These are phyloP conservation scores for Drepanosiphum platanoidis DNA, from an alignment of 2,888 invertebrate species.

Conservation along the genomic window DNA sequence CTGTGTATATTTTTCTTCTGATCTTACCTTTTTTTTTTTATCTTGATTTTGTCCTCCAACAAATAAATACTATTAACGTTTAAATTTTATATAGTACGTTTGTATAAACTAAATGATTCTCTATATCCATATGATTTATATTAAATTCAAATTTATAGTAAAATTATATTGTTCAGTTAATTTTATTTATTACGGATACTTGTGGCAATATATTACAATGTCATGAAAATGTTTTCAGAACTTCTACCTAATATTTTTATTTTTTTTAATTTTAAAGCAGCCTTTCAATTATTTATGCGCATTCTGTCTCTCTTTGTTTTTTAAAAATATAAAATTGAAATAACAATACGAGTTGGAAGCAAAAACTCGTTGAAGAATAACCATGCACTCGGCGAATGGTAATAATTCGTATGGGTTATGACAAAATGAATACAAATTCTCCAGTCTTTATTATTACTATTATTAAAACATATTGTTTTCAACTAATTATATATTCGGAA, in stretches of 20 bases:
- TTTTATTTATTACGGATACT: no score
- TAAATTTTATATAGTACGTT: no score
- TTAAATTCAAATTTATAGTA: background rate
- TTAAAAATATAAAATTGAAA: conserved; percentile 6
- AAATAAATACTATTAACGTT: no score
- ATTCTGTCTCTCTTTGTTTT: background rate
- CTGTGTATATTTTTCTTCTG: no score
- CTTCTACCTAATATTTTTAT: background rate
- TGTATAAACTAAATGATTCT: no score
- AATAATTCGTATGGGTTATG: conserved; percentile 20
- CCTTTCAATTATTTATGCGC: conserved; percentile 15
- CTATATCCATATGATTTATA: no score
- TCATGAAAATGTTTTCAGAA: background rate
- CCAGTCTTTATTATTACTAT: conserved; percentile 6
- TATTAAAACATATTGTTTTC: conserved; percentile 23
- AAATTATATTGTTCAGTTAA: background rate
- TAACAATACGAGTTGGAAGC: background rate
- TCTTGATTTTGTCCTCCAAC: no score
- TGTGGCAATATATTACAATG: background rate
- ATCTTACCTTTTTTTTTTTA: no score
- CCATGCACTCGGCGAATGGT: background rate
- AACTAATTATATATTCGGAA: conserved; percentile 8
- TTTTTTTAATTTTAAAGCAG: conserved; percentile 13
- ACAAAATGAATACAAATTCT: conserved; percentile 12
- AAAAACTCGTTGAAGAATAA: conserved; percentile 32